These are phyloP conservation scores for Sebastes alutus DNA, from an alignment of 2,797 vertebrate genomes.

Conservation along the genomic window DNA sequence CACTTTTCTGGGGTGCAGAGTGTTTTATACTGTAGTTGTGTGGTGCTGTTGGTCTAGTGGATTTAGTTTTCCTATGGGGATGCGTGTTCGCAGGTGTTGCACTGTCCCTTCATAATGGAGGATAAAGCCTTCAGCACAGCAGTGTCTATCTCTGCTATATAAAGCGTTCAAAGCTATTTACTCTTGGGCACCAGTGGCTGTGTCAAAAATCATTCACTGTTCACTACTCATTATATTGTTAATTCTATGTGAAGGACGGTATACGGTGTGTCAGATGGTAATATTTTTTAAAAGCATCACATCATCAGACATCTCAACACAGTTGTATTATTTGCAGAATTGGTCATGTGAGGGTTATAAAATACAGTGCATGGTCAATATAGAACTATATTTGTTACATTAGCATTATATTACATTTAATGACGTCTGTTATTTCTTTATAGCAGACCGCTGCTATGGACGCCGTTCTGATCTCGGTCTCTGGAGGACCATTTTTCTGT, in stretches of 20 bases:
- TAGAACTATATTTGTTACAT: neutral
- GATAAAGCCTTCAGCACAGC: constrained; percentile 56
- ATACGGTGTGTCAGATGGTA: neutral
- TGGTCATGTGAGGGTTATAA: neutral
- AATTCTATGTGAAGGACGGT: neutral
- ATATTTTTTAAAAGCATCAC: neutral
- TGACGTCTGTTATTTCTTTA: neutral
- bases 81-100: constrained; percentile 67
- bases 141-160: constrained; percentile 40
- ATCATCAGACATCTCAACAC: neutral
- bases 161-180: constrained; percentile 46
- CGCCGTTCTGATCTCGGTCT: no score
- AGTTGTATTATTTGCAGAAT: neutral
- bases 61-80: constrained; percentile 67
- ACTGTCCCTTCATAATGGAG: constrained; percentile 66
- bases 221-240: neutral
- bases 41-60: constrained; percentile 55
- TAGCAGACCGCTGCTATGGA: neutral
- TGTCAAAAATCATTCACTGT: neutral
- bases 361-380: neutral
- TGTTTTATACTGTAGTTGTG: constrained; percentile 50
- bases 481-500: no score
- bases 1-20: constrained; percentile 38
- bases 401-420: neutral
- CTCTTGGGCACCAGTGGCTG: constrained; percentile 6